These are phyloP conservation scores for Meriones unguiculatus DNA, from an alignment of 2,113 vertebrate genomes.

Conservation along the genomic window DNA sequence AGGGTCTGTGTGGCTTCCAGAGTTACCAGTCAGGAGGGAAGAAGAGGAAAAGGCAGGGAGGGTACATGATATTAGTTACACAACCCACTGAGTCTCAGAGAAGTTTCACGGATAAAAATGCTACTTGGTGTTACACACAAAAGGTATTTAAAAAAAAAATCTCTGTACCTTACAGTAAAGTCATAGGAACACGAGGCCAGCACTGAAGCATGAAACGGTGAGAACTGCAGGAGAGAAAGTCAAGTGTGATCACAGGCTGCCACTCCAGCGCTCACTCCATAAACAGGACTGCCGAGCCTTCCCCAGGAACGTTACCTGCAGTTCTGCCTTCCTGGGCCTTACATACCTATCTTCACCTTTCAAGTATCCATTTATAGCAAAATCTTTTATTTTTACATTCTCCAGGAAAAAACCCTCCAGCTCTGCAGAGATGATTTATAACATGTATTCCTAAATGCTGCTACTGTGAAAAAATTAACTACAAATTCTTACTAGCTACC, in stretches of 20 bases:
- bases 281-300: constrained; percentile 53
- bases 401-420: constrained; percentile 59
- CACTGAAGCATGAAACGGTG: constrained; percentile 91
- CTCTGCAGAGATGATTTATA: constrained; percentile 46
- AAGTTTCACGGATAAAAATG: constrained; percentile 41
- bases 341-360: constrained; percentile 54
- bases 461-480: constrained; percentile 49
- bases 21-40: background rate
- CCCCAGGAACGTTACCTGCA: background rate
- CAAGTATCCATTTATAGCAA: constrained; percentile 42
- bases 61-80: background rate
- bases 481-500: background rate
- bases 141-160: constrained; percentile 66
- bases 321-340: constrained; percentile 38
- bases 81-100: constrained; percentile 41
- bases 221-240: constrained; percentile 91
- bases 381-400: constrained; percentile 38
- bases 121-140: constrained; percentile 28
- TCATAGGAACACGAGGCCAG: constrained; percentile 98
- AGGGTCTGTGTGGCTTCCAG: background rate
- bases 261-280: constrained; percentile 34
- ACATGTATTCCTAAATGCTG: constrained; percentile 32
- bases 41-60: constrained; percentile 62
- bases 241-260: constrained; percentile 4
- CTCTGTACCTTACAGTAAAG: constrained; percentile 95